phyloP scores from a whole-genome alignment of 2,113 vertebrate genomes.

The Indri indri region DNA sequence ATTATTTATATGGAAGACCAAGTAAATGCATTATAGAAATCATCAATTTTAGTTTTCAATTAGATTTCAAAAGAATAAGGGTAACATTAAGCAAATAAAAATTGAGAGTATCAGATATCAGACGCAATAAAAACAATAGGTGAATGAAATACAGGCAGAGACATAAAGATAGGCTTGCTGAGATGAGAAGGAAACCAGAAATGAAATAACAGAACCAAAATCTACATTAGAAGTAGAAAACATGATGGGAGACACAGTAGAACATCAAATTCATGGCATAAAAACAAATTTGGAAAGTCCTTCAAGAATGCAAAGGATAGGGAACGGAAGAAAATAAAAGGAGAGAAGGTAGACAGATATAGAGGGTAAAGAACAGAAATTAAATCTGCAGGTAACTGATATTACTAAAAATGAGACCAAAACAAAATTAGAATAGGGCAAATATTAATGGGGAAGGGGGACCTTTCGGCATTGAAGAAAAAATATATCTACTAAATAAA shows the following conservation, averaged over 20 bases:
- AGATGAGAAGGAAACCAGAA: not conserved
- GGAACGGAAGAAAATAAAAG: not conserved
- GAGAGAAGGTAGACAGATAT: not conserved
- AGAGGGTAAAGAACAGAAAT: not conserved
- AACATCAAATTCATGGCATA: not conserved
- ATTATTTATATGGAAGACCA: not conserved
- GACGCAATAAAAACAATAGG: not conserved
- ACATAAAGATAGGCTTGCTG: not conserved
- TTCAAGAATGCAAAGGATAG: not conserved
- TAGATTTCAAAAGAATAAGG: not conserved
- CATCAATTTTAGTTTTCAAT: not conserved
- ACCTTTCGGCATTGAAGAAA: not conserved
- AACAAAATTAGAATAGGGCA: not conserved
- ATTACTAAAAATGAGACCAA: not conserved
- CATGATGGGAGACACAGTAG: not conserved
- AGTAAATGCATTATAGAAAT: not conserved
- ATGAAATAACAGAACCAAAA: not conserved
- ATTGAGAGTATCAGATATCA: not conserved
- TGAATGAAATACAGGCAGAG: not conserved
- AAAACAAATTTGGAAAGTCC: not conserved
- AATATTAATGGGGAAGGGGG: not conserved
- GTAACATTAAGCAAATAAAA: not conserved
- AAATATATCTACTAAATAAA: not conserved
- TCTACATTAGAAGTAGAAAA: not conserved
- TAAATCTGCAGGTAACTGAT: not conserved